A percentile compares a stretch with the other conserved stretches of the same genome.
Conservation (phyloP, 2,113 vertebrate genomes). For the Xyrauchen texanus region DNA sequence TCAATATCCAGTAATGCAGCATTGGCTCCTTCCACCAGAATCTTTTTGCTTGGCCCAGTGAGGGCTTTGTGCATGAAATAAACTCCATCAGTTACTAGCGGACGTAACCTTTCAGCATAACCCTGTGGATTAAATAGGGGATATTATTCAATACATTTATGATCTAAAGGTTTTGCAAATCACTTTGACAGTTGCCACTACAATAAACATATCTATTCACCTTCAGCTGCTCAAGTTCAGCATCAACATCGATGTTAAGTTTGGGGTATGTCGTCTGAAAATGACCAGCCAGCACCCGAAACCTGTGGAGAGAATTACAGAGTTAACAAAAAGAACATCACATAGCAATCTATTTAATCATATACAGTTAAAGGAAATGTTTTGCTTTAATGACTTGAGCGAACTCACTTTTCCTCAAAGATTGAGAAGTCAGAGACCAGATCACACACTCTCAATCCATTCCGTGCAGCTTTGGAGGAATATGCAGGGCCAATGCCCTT, state of each 20-base stretch:
- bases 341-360: not conserved
- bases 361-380: not conserved
- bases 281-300: slow-evolving; percentile 74
- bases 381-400: not conserved
- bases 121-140: slow-evolving; percentile 45
- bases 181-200: not conserved
- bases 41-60: slow-evolving; percentile 79
- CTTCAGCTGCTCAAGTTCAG: slow-evolving; percentile 77
- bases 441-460: slow-evolving; percentile 79
- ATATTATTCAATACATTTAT: not conserved
- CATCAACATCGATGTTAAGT: slow-evolving; percentile 72
- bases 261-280: slow-evolving; percentile 77
- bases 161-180: not conserved
- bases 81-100: slow-evolving; percentile 80
- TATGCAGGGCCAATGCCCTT: slow-evolving; percentile 83
- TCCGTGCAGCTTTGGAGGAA: slow-evolving; percentile 82
- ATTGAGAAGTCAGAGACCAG: slow-evolving; percentile 77
- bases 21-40: slow-evolving; percentile 82
- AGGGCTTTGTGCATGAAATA: slow-evolving; percentile 83
- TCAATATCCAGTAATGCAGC: slow-evolving; percentile 82
- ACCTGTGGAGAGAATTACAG: slow-evolving; percentile 60
- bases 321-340: not conserved
- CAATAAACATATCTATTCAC: slow-evolving; percentile 58
- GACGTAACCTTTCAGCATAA: slow-evolving; percentile 71
- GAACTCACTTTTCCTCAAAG: slow-evolving; percentile 79